Conservation (phyloP, 2,888 invertebrate genomes). For the Diabrotica balteata region DNA sequence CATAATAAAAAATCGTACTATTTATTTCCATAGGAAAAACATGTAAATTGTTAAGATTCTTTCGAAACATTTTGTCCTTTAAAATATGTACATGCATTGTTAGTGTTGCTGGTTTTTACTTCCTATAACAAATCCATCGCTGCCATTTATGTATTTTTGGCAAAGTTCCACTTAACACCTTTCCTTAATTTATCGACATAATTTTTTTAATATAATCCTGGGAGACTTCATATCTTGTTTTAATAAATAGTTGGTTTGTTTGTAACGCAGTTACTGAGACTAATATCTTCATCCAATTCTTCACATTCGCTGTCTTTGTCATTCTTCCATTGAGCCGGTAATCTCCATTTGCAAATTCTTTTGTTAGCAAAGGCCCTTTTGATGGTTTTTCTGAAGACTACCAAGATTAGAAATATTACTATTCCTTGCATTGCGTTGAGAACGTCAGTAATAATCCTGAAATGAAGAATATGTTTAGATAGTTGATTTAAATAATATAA, state of each 20-base stretch:
- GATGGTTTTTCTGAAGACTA: slow-evolving; percentile 65
- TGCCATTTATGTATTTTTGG: too few species aligned
- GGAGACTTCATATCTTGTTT: too few species aligned
- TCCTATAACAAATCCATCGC: too few species aligned
- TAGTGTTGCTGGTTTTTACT: too few species aligned
- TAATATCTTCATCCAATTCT: slow-evolving; percentile 37
- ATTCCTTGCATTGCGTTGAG: slow-evolving; percentile 69
- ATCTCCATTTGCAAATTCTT: slow-evolving; percentile 43
- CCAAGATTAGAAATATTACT: slow-evolving; percentile 67
- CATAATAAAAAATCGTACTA: too few species aligned
- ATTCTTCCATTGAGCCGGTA: slow-evolving; percentile 55
- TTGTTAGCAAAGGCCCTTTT: slow-evolving; percentile 63
- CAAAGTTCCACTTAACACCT: too few species aligned
- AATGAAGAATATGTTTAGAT: slow-evolving; percentile 43
- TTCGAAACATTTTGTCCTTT: background rate
- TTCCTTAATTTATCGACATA: too few species aligned
- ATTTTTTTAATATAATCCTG: too few species aligned
- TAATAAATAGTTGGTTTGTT: too few species aligned
- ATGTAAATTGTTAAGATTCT: background rate
- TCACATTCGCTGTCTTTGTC: slow-evolving; percentile 63
- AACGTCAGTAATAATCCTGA: slow-evolving; percentile 66
- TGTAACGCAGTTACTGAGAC: background rate
- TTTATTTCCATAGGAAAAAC: slow-evolving; percentile 20
- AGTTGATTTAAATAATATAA: background rate
- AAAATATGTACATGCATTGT: too few species aligned